These are phyloP conservation scores for Drosophila quinaria DNA, from an alignment of 2,888 invertebrate species.

Conservation along the genomic window DNA sequence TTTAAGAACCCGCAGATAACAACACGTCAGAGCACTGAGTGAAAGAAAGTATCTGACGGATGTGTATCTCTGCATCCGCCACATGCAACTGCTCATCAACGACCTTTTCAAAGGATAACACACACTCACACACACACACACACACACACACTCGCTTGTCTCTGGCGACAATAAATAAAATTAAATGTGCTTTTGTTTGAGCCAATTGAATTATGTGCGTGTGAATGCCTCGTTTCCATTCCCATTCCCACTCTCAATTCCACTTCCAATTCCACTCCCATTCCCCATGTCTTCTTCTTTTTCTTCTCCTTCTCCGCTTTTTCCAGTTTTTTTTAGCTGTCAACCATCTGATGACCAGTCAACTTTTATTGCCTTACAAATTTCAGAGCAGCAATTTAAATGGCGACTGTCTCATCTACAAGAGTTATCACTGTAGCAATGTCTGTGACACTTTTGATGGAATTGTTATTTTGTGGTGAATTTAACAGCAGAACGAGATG, in stretches of 20 bases:
- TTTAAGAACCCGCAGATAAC: slow-evolving; percentile 57
- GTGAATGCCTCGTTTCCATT: slow-evolving; percentile 70
- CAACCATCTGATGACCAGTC: slow-evolving; percentile 44
- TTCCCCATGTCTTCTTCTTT: slow-evolving; percentile 22
- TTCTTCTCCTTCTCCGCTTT: slow-evolving; percentile 6
- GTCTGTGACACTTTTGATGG: slow-evolving; percentile 45
- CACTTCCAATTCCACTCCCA: slow-evolving; percentile 11
- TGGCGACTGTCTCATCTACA: slow-evolving; percentile 43
- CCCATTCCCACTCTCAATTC: slow-evolving; percentile 13
- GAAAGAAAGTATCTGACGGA: slow-evolving; percentile 74
- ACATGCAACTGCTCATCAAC: slow-evolving; percentile 55
- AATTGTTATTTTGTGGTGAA: slow-evolving; percentile 39
- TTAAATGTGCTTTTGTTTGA: slow-evolving; percentile 79
- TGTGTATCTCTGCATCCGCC: slow-evolving; percentile 48
- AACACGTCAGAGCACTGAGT: slow-evolving; percentile 76
- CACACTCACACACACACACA: slow-evolving; percentile 11
- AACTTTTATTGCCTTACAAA: slow-evolving; percentile 55
- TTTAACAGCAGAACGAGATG: slow-evolving; percentile 8
- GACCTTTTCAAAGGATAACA: slow-evolving; percentile 59
- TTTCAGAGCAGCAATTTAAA: slow-evolving; percentile 47
- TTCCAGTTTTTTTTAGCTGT: slow-evolving; percentile 42
- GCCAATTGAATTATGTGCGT: slow-evolving; percentile 83
- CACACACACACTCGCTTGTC: slow-evolving; percentile 10
- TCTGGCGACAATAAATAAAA: slow-evolving; percentile 73
- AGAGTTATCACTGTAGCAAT: slow-evolving; percentile 45